These are phyloP conservation scores for Eledone cirrhosa DNA, from an alignment of 2,888 invertebrate species.

Conservation along the genomic window DNA sequence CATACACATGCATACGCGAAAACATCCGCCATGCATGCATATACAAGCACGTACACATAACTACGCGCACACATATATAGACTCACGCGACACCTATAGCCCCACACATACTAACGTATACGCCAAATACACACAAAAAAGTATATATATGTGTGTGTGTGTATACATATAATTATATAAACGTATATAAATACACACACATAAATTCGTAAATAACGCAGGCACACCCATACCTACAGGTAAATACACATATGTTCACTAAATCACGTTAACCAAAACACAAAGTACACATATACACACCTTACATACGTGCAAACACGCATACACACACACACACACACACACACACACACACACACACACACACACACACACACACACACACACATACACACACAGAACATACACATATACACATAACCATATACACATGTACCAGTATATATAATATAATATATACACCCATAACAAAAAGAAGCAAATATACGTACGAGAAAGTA, in stretches of 20 bases:
- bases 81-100: background rate
- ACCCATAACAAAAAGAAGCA: background rate
- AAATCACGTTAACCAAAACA: background rate
- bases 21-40: background rate
- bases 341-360: constrained; percentile 8
- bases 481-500: too few species aligned
- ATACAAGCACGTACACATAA: background rate
- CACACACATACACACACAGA: background rate
- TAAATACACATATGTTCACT: background rate
- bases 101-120: background rate
- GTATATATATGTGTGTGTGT: background rate
- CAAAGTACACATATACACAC: background rate
- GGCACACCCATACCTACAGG: background rate
- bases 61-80: background rate
- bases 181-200: background rate
- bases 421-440: background rate
- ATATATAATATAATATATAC: background rate
- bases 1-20: background rate
- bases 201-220: background rate
- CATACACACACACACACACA: background rate
- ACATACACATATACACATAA: background rate
- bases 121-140: background rate
- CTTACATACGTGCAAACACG: background rate
- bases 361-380: background rate
- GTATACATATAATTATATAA: background rate